phyloP scores from a whole-genome alignment of 53 echinoderm and acorn worm genomes.

The Patiria pectinifera region DNA sequence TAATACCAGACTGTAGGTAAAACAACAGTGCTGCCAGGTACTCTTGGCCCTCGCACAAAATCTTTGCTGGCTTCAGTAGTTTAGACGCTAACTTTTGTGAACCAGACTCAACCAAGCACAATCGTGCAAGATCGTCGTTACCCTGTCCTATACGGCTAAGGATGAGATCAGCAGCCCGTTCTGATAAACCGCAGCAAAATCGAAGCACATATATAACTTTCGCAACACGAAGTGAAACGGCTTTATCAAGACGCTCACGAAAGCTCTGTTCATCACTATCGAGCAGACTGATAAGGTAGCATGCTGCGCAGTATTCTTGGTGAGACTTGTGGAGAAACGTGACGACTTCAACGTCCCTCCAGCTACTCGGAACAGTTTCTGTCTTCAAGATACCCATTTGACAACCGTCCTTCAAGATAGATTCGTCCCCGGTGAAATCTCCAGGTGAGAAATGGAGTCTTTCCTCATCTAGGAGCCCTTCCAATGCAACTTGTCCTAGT shows the following conservation, averaged over 20 bases:
- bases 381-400: too few species aligned
- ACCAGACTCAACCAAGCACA: background rate
- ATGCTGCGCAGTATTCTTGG: too few species aligned
- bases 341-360: too few species aligned
- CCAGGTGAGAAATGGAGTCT: too few species aligned
- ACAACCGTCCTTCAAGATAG: too few species aligned
- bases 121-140: background rate
- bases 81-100: background rate
- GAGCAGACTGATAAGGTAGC: background rate
- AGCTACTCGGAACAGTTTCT: too few species aligned
- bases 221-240: background rate
- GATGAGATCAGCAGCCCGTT: background rate
- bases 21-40: too few species aligned
- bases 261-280: background rate
- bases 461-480: too few species aligned
- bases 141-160: background rate
- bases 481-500: too few species aligned
- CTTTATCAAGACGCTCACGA: background rate
- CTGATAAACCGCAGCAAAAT: background rate
- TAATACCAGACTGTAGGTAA: too few species aligned
- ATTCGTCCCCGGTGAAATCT: too few species aligned
- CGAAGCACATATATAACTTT: background rate
- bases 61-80: background rate
- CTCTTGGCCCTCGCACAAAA: background rate
- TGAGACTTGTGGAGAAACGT: too few species aligned